Evolutionary conservation across 2,113 vertebrate genomes (phyloP).

Genomic region (Limnothrissa miodon): DNA sequence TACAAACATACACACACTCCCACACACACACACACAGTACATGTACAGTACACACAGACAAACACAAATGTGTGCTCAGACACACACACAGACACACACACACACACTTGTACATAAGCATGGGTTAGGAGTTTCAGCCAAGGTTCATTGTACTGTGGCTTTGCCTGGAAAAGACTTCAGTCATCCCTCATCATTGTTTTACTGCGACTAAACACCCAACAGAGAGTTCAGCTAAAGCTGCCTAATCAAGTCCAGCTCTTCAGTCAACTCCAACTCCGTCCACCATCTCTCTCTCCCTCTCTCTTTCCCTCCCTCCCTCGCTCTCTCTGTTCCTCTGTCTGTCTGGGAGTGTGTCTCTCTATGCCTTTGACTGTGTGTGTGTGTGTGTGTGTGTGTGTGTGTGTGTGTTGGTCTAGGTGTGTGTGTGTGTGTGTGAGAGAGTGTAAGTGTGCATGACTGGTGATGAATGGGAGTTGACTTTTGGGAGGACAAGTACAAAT

Average conservation of each 20-base stretch:
- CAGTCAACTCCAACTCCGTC: background rate
- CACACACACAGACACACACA: background rate
- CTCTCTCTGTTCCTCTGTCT: background rate
- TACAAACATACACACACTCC: too few relatives aligned
- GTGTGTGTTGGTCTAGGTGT: background rate
- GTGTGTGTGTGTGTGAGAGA: background rate
- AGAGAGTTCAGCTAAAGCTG: background rate
- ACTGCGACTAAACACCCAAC: constrained; percentile 12
- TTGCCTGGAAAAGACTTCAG: constrained; percentile 17
- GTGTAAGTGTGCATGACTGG: background rate
- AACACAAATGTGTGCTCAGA: background rate
- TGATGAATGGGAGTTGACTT: constrained; percentile 2
- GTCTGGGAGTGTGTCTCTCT: background rate
- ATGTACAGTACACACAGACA: constrained; percentile 1
- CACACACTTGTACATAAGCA: background rate
- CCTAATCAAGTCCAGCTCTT: background rate
- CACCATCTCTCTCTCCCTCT: background rate
- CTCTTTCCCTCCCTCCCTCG: background rate
- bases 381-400: background rate
- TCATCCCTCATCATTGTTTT: constrained; percentile 19
- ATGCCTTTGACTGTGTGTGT: background rate
- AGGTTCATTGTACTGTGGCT: constrained; percentile 10
- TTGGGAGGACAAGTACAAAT: constrained; percentile 3
- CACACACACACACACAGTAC: background rate
- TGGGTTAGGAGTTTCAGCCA: background rate